Evolutionary conservation across 2,888 invertebrate genomes (phyloP), one percentile per base, ranked within the genome.

Genomic region (Thera obeliscata): DNA sequence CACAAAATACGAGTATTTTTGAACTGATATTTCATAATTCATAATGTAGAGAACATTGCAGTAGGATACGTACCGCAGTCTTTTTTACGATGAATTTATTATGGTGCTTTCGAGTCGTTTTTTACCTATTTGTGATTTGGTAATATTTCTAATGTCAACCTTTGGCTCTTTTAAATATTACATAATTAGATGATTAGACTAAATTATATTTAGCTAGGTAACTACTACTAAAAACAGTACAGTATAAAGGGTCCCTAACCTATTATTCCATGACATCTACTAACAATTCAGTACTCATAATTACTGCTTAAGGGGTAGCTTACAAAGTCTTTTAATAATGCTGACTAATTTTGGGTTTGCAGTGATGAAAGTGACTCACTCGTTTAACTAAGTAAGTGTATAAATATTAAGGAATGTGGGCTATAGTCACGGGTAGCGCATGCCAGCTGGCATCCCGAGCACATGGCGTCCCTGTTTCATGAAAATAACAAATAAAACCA

Each of bases 261-360:
- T 61, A 35, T 22, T 61, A 56, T 48, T 46, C 41, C 56, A 61
- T 70, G 73, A 78, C 72, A 70, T 72, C 12, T 78, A 87, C 87
- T 87, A 87, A 87, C 83, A 80, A 74, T 74, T 73, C 74, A 52
- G 3, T 33, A 33, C 2, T 2, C 33, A 9, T 48, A 33, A 75
- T n/a, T 77, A 80, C 75, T 77, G 86, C 84, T 88, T 86, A 74
- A 67, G 81, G 82, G 83, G 81, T 82, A 85, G 84, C 87, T 86
- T 84, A 76, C 81, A 1, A 78, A 81, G 86, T 83, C 74, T 70
- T 78, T 66, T 80, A 73, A 82, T 90, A 92, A 91, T 90, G 81
- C 86, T 84, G 79, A 90, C 87, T 90, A 90, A 91, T 93, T 93
- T 93, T 93, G 91, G 91, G 89, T 92, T 92, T 88, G 83, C 93